Base-by-base conservation (phyloP, 2,113 vertebrate species). In the Gymnorhina tibicen region DNA sequence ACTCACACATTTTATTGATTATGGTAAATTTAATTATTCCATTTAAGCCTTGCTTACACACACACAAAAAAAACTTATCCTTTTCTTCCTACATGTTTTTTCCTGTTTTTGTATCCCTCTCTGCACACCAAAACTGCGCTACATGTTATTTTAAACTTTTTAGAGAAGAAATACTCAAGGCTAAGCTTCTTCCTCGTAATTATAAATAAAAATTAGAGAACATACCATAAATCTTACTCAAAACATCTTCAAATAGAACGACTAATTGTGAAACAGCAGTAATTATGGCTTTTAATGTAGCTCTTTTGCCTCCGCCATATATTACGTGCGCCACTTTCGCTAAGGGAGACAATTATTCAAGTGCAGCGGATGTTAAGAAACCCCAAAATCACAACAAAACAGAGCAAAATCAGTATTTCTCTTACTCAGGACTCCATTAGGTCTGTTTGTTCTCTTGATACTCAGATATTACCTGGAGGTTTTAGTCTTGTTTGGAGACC, bases 1-100 rank as follows among this genome's bases (percentile, higher is more conserved):
- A 95, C 95, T 98, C 96, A 97, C 95, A 98, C 84, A 50, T 98
- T 98, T 98, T 98, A 97, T 97, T 97, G 97, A 98, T 98, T 98
- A 97, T 92, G 55, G 86, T 96, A 97, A 98, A 98, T 97, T 95
- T 98, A 98, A 98, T 98, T 97, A 97, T 97, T 98, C 73, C 39
- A 92, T 96, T 98, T 97, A 97, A 97, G 77, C 74, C 42, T 94
- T 88, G 63, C 94, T 94, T 95, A 97, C 68, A 96, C 33, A 84
- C 53, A 96, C 32, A 66, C 13, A 88, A 33, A 64, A 90, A 91
- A 23, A 3, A 1, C 2, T 21, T 85, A 89, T 84, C 42, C 46
- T 82, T 98, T 98, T 97, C 77, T 92, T 94, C 74, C 59, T 96
- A 49, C 68, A 37, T 89, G 63, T 93, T 97, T 97, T 80, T 97